Evolutionary conservation across 30 jellyfish, hydroid and myxozoan genomes (phyloP).

Genomic region (Euphysa ruthae): DNA sequence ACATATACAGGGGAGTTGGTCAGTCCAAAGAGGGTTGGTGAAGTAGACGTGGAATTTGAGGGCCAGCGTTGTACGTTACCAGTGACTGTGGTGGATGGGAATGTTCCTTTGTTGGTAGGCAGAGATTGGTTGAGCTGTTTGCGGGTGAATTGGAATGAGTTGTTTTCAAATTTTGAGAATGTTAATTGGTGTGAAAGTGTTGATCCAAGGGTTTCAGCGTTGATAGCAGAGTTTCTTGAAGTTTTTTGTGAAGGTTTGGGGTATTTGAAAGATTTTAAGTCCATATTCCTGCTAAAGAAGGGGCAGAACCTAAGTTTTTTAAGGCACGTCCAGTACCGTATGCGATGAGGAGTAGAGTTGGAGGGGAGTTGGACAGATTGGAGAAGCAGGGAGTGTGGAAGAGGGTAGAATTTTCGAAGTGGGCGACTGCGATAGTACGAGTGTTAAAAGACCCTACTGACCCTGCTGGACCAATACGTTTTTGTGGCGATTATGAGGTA

Average conservation of each 20-base stretch:
- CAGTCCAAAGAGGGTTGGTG: not conserved
- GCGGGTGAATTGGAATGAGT: slow-evolving; percentile 21
- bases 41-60: slow-evolving; percentile 1
- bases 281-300: too few species aligned
- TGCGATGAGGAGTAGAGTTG: slow-evolving; percentile 36
- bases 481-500: slow-evolving; percentile 50
- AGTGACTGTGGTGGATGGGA: slow-evolving; percentile 5
- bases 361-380: slow-evolving; percentile 34
- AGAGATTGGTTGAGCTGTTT: slow-evolving; percentile 20
- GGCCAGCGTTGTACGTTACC: not conserved
- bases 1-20: slow-evolving; percentile 28
- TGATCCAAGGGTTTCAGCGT: slow-evolving; percentile 2
- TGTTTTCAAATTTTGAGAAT: not conserved
- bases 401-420: slow-evolving; percentile 5
- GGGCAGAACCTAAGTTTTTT: slow-evolving; percentile 17
- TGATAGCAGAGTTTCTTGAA: slow-evolving; percentile 22
- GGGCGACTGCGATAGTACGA: slow-evolving; percentile 42
- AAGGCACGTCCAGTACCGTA: slow-evolving; percentile 56
- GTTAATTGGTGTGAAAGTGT: slow-evolving; percentile 1
- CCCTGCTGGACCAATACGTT: slow-evolving; percentile 10
- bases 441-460: slow-evolving; percentile 11
- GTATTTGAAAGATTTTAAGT: slow-evolving; percentile 4
- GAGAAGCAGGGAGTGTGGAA: not conserved
- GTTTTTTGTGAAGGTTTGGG: slow-evolving; percentile 20
- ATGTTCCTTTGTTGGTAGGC: slow-evolving; percentile 26